Evolutionary conservation across 1,140 invertebrate genomes (phyloP).

Genomic region (Solenopsis fugax): DNA sequence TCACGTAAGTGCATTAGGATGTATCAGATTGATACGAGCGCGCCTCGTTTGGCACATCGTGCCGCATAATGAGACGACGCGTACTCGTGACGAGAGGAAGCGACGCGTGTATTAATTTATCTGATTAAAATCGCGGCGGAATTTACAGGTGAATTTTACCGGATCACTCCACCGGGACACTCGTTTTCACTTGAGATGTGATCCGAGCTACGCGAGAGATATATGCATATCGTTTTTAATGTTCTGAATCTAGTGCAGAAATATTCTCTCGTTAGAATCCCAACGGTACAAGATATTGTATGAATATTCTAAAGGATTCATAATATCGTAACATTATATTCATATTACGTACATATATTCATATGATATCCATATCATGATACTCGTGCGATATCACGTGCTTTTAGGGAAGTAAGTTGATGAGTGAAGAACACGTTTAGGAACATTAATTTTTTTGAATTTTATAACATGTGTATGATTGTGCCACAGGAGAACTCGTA

Average conservation of each 20-base stretch:
- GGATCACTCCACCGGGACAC: background rate
- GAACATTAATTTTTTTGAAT: background rate
- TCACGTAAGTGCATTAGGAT: slow-evolving; percentile 71
- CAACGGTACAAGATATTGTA: too few species aligned
- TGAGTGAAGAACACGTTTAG: background rate
- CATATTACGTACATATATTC: too few species aligned
- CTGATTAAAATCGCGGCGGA: slow-evolving; percentile 28
- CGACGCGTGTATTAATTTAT: slow-evolving; percentile 60
- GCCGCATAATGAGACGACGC: slow-evolving; percentile 33
- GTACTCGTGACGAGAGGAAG: slow-evolving; percentile 22
- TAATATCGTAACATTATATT: too few species aligned
- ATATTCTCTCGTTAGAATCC: background rate
- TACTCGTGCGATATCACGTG: too few species aligned
- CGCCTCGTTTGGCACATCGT: slow-evolving; percentile 58
- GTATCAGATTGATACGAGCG: slow-evolving; percentile 62
- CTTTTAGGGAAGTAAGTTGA: background rate
- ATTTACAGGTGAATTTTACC: slow-evolving; percentile 41
- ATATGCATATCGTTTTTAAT: background rate
- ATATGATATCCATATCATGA: too few species aligned
- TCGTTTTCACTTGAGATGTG: background rate
- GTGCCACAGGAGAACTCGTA: background rate
- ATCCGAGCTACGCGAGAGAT: background rate
- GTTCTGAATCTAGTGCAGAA: background rate
- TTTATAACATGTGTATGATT: background rate
- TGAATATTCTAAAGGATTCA: too few species aligned